Evolutionary conservation across 92 coral and sea anemone species (phyloP).

Genomic region (Porites divaricata): DNA sequence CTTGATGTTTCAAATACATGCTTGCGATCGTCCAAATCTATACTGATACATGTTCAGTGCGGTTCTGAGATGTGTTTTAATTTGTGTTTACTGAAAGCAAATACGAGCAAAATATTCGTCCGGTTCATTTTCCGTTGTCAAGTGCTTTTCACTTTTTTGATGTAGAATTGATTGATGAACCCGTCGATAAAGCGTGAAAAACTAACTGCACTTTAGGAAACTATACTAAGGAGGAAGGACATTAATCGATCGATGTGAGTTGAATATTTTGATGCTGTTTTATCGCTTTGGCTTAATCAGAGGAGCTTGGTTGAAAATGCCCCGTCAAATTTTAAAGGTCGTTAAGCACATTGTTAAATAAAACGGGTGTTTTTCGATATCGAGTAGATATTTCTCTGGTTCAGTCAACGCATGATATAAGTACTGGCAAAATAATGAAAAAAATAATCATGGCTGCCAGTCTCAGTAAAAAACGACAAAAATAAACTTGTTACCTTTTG

Average conservation of each 20-base stretch:
- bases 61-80: constrained; percentile 19
- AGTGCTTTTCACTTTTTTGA: constrained; percentile 21
- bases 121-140: constrained; percentile 33
- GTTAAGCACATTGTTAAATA: neutral
- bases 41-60: neutral
- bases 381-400: neutral
- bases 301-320: constrained; percentile 16
- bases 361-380: neutral
- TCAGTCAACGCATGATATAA: neutral
- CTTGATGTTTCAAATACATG: neutral
- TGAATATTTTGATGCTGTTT: constrained; percentile 15
- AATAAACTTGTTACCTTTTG: no score
- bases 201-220: constrained; percentile 12
- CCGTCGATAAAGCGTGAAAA: constrained; percentile 26
- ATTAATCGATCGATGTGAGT: neutral
- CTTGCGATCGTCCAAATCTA: constrained; percentile 11
- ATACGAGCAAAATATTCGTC: constrained; percentile 22
- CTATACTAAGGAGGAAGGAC: neutral
- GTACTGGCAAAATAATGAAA: neutral
- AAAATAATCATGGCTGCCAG: neutral
- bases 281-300: neutral
- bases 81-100: constrained; percentile 23
- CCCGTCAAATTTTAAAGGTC: neutral
- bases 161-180: constrained; percentile 30
- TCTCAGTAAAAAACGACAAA: neutral